Evolutionary conservation across 1,140 invertebrate species (phyloP).

Genomic region (Homalodisca vitripennis): DNA sequence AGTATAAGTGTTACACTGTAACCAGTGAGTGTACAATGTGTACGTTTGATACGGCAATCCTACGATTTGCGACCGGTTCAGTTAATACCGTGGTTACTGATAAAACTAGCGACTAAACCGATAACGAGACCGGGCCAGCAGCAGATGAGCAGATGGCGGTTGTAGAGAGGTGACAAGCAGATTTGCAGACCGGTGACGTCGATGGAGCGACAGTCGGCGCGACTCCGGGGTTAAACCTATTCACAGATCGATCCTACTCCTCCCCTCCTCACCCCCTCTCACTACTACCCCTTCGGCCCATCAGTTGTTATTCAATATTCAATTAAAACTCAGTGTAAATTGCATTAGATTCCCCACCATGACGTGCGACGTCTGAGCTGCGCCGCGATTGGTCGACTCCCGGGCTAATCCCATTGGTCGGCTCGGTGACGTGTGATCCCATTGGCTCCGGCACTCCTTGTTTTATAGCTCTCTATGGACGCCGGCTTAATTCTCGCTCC

Average conservation of each 20-base stretch:
- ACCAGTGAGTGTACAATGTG: too few relatives aligned
- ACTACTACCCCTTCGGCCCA: too few relatives aligned
- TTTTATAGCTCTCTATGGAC: constrained; percentile 19
- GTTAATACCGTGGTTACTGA: too few relatives aligned
- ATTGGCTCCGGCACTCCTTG: constrained; percentile 20
- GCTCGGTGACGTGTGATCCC: constrained; percentile 19
- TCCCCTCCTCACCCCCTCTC: background rate
- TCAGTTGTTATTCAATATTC: constrained; percentile 28
- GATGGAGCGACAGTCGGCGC: background rate
- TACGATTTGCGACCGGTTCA: too few relatives aligned
- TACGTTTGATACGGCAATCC: too few relatives aligned
- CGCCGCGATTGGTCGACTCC: constrained; percentile 27
- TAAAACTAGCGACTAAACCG: background rate
- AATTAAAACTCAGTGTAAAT: constrained; percentile 29
- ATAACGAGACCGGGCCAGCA: background rate
- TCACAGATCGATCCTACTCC: constrained; percentile 7
- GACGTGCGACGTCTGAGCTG: constrained; percentile 24
- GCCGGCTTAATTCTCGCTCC: constrained; percentile 28
- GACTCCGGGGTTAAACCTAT: constrained; percentile 4
- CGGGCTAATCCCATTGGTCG: constrained; percentile 32
- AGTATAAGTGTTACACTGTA: too few relatives aligned
- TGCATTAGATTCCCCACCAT: constrained; percentile 25
- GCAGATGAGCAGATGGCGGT: background rate
- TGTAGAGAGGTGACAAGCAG: too few relatives aligned
- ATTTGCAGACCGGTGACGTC: background rate